Conservation (phyloP, 1,140 invertebrate genomes). For the Drosophila kanapiae region DNA sequence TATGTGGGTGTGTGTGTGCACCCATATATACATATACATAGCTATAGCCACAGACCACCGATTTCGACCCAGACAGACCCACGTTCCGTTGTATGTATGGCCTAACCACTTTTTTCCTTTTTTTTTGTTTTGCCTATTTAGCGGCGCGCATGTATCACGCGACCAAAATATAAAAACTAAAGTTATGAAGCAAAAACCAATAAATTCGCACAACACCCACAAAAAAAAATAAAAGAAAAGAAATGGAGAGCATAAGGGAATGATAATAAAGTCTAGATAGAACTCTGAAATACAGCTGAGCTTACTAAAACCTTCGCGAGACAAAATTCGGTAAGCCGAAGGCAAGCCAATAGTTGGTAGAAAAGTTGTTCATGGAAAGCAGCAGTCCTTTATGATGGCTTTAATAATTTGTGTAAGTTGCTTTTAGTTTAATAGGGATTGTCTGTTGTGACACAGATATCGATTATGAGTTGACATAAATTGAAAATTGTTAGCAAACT, state of each 20-base stretch:
- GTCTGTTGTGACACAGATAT: neutral
- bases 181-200: conserved; percentile 60
- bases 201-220: conserved; percentile 59
- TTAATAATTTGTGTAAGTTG: neutral
- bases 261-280: conserved; percentile 46
- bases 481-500: neutral
- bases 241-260: conserved; percentile 30
- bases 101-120: conserved; percentile 5
- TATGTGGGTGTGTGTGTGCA: conserved; percentile 9
- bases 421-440: neutral
- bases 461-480: neutral
- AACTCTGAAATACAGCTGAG: conserved; percentile 28
- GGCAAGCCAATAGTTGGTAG: neutral
- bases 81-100: conserved; percentile 16
- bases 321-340: neutral
- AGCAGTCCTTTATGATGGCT: neutral
- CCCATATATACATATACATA: conserved; percentile 5
- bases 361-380: neutral
- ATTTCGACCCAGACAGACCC: conserved; percentile 51
- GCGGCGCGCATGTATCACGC: conserved; percentile 60
- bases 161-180: conserved; percentile 38
- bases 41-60: conserved; percentile 30
- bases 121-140: conserved; percentile 52
- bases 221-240: conserved; percentile 15
- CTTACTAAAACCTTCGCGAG: neutral